phyloP scores from a whole-genome alignment of 2,113 vertebrate genomes.

The Etia nguti region DNA sequence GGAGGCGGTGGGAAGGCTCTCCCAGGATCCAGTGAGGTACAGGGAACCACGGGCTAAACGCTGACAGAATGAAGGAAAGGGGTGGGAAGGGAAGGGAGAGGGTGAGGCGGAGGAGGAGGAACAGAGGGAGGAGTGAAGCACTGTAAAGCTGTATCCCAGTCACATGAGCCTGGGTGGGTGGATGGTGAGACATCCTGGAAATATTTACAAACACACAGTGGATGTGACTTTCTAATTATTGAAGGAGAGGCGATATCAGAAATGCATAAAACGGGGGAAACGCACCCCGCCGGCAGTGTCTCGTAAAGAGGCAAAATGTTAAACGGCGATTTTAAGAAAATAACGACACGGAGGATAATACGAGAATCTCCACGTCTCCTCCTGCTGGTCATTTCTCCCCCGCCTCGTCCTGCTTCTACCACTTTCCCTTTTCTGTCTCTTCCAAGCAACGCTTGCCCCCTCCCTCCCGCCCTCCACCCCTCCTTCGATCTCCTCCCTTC shows the following conservation, averaged over 20 bases:
- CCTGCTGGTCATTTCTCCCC: constrained; percentile 19
- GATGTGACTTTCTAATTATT: constrained; percentile 19
- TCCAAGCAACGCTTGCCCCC: not conserved
- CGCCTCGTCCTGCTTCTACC: constrained; percentile 18
- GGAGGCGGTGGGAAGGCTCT: constrained; percentile 34
- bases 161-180: constrained; percentile 43
- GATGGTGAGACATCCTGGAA: constrained; percentile 51
- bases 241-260: not conserved
- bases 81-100: constrained; percentile 7
- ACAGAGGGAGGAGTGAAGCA: constrained; percentile 51
- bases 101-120: constrained; percentile 3
- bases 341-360: not conserved
- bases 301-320: not conserved
- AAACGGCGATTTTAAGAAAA: constrained; percentile 17
- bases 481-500: constrained; percentile 70
- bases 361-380: not conserved
- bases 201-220: constrained; percentile 63
- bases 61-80: constrained; percentile 59
- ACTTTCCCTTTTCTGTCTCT: constrained; percentile 35
- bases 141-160: constrained; percentile 40
- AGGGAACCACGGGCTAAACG: constrained; percentile 57
- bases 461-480: constrained; percentile 9
- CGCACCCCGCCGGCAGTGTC: not conserved
- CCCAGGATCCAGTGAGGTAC: constrained; percentile 48
- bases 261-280: not conserved